Evolutionary conservation across 2,888 invertebrate genomes (phyloP).

Genomic region (Therioaphis trifolii): DNA sequence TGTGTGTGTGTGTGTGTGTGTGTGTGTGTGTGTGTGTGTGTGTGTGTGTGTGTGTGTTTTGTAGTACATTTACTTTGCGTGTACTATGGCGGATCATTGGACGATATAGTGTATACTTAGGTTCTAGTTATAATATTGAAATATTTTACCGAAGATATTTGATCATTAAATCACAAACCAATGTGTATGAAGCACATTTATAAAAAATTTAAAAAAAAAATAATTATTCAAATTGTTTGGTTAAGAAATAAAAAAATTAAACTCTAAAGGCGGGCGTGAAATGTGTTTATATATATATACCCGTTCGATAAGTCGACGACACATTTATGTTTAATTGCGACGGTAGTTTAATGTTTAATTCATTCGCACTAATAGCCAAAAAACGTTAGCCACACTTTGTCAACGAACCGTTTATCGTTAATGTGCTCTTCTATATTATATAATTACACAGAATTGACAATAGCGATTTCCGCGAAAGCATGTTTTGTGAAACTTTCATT

Average conservation of each 20-base stretch:
- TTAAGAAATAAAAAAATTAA: too few species aligned
- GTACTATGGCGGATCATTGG: too few species aligned
- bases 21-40: neutral
- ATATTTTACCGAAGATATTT: too few species aligned
- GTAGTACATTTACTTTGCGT: too few species aligned
- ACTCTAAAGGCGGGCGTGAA: too few species aligned
- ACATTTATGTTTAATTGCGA: neutral
- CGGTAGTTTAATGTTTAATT: neutral
- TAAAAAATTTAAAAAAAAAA: too few species aligned
- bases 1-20: neutral
- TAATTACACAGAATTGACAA: neutral
- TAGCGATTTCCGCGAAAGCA: neutral
- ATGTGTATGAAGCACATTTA: too few species aligned
- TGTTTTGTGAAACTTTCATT: too few species aligned
- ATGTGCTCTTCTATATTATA: neutral
- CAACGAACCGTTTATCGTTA: neutral
- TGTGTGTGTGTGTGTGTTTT: too few species aligned
- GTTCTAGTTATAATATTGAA: too few species aligned
- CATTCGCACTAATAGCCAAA: neutral
- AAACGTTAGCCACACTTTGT: neutral
- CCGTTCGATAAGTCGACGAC: neutral
- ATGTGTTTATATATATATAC: neutral
- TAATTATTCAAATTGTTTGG: too few species aligned
- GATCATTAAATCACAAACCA: too few species aligned
- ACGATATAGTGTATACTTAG: neutral